phyloP scores from a whole-genome alignment of 2,888 invertebrate species.

The Resseliella maxima region DNA sequence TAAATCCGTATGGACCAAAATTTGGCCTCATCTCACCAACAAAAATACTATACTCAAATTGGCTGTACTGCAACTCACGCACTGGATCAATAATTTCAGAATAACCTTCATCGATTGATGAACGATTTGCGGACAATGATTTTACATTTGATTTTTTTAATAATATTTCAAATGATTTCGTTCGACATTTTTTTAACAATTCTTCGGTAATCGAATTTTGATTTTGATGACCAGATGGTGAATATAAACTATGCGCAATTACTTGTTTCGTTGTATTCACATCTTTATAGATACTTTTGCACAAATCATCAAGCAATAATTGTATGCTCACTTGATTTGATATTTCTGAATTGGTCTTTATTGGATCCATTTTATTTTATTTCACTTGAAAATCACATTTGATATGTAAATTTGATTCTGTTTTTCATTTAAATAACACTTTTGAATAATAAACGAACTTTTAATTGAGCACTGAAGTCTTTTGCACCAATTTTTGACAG shows the following conservation, averaged over 20 bases:
- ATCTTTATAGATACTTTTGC: constrained; percentile 54
- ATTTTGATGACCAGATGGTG: constrained; percentile 26
- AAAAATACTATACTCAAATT: constrained; percentile 47
- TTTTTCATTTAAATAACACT: neutral
- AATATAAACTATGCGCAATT: neutral
- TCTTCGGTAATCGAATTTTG: neutral
- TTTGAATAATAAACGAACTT: neutral
- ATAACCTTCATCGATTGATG: neutral
- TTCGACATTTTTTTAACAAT: neutral
- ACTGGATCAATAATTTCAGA: constrained; percentile 11
- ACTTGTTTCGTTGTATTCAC: neutral
- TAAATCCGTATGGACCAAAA: neutral
- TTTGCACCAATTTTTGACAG: constrained; percentile 23
- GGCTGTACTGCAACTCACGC: neutral
- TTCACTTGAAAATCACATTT: neutral
- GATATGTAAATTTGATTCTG: neutral
- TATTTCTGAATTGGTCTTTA: neutral
- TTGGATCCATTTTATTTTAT: neutral
- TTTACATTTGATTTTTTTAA: constrained; percentile 24
- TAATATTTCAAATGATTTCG: neutral
- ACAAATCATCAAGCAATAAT: constrained; percentile 10
- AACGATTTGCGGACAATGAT: neutral
- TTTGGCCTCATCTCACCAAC: constrained; percentile 9
- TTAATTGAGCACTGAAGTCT: neutral
- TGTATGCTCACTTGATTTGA: constrained; percentile 26